Evolutionary conservation across 2,113 vertebrate genomes (phyloP).

Genomic region (Crotalus helleri): DNA sequence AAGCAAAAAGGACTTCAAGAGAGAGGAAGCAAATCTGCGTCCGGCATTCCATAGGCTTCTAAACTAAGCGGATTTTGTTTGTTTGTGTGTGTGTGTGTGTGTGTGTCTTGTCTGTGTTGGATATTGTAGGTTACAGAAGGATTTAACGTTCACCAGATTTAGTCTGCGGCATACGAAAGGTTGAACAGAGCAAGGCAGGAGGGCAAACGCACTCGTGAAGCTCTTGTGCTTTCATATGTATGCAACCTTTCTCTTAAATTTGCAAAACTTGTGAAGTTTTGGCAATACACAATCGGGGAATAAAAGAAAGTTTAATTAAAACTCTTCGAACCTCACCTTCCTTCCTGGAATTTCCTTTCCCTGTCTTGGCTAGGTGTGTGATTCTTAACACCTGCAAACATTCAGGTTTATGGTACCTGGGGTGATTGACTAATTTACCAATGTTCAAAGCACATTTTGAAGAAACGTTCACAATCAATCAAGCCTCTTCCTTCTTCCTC

Average conservation of each 20-base stretch:
- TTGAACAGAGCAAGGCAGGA: not conserved
- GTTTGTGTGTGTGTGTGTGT: no score
- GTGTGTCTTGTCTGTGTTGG: not conserved
- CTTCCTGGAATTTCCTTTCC: not conserved
- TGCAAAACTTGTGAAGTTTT: not conserved
- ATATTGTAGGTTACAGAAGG: not conserved
- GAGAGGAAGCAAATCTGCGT: not conserved
- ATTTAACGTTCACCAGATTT: not conserved
- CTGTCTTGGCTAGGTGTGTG: accelerated
- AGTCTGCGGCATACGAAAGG: not conserved
- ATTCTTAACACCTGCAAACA: not conserved
- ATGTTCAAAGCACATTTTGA: not conserved
- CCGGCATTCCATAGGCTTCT: not conserved
- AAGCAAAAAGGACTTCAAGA: not conserved
- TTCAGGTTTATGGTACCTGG: accelerated
- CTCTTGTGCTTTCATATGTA: not conserved
- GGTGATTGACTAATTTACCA: not conserved
- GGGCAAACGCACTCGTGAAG: not conserved
- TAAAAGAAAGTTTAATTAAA: not conserved
- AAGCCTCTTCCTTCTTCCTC: not conserved
- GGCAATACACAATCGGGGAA: not conserved
- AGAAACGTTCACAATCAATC: not conserved
- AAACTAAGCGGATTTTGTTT: not conserved
- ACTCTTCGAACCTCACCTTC: not conserved
- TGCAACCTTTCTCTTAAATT: not conserved